Conservation (phyloP, 2,113 vertebrate genomes). For the Nannospalax galili region DNA sequence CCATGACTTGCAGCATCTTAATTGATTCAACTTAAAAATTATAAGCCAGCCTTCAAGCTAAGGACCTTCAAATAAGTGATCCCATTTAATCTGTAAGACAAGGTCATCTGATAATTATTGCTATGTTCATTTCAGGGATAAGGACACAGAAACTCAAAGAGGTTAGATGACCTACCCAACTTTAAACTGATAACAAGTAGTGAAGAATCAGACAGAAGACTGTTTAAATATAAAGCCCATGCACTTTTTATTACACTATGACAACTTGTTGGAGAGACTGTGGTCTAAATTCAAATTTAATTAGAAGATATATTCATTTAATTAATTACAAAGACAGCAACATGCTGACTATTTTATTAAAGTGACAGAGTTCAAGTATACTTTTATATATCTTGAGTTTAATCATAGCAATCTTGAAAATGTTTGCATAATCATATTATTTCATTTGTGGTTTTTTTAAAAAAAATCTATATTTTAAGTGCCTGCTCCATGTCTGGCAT, state of each 20-base stretch:
- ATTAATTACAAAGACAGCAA: constrained; percentile 69
- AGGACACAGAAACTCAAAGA: constrained; percentile 48
- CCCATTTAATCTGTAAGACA: constrained; percentile 37
- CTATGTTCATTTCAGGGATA: constrained; percentile 49
- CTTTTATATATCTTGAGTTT: neutral
- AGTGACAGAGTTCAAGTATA: constrained; percentile 56
- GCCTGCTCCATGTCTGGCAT: neutral
- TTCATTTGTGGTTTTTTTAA: constrained; percentile 3
- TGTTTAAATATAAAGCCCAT: constrained; percentile 16
- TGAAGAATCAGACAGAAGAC: constrained; percentile 44
- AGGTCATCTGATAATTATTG: constrained; percentile 56
- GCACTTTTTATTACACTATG: constrained; percentile 50
- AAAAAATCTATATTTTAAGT: neutral
- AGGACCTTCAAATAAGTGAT: constrained; percentile 46
- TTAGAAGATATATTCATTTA: constrained; percentile 61
- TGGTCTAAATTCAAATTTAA: constrained; percentile 63
- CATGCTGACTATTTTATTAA: constrained; percentile 70
- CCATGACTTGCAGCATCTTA: constrained; percentile 26
- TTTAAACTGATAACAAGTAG: constrained; percentile 51
- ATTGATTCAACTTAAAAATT: constrained; percentile 52
- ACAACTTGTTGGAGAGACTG: constrained; percentile 27
- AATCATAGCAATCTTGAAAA: constrained; percentile 43
- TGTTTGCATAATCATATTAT: neutral
- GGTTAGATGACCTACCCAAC: constrained; percentile 29
- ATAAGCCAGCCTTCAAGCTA: constrained; percentile 36